Evolutionary conservation across 2,888 invertebrate genomes (phyloP), one percentile per base, ranked within the genome.

Genomic region (Agrotis puta): DNA sequence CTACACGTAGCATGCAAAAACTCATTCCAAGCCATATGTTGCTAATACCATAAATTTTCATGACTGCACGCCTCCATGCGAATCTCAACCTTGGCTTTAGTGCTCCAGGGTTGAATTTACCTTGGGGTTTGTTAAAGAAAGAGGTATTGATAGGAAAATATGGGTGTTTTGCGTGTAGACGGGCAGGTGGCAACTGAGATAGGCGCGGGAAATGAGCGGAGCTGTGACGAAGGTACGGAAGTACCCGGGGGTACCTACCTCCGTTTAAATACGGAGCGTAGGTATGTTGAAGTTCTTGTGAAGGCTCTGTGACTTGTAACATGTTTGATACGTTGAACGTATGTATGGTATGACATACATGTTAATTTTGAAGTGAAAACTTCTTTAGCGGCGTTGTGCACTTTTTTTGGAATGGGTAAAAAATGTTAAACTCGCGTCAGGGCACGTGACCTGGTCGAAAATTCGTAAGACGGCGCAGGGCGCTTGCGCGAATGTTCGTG

Each of bases 121-220:
- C 24, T 62, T 69, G 54, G 7, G 20, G 39, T 14, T 39, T 56
- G 63, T 6, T 71, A 47, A 76, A 79, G 80, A 83, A 86, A 84
- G 70, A 87, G 77, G 83, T 84, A 88, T 88, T 88, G 87, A 89
- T 88, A 90, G 90, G 88, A 90, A 90, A 92, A 92, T 92, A 90
- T 91, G 87, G 87, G 88, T 88, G 88, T 91, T 90, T 90, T 81
- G 87, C 89, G 88, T 90, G 89, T 88, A 84, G 84, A 82, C 64
- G 79, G 79, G 85, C 87, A 89, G 89, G 89, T 89, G 89, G 67
- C 77, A 76, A 74, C 59, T 80, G 81, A 80, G 85, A 82, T 85
- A 79, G 79, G 84, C 65, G 53, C 75, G 71, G 84, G 84, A 85
- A 85, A 87, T 86, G 84, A 83, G 84, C 71, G 71, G 76, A 79